phyloP scores from a whole-genome alignment of 2,113 vertebrate species.

The Plestiodon gilberti region DNA sequence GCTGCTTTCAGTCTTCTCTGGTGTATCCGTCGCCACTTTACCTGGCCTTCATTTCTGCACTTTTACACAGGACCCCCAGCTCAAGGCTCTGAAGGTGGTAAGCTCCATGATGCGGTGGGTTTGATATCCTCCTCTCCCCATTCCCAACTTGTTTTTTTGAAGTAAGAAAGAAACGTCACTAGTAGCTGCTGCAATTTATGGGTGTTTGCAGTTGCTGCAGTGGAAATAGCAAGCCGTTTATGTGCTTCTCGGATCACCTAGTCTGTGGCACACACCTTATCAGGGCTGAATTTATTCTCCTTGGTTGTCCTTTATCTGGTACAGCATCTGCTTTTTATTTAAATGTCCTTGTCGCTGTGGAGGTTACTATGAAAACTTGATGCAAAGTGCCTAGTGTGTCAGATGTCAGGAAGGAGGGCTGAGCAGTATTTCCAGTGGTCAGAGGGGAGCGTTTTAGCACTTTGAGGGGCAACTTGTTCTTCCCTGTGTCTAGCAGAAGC shows the following conservation, averaged over 20 bases:
- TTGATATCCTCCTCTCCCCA: not conserved
- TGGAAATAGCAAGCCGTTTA: accelerated
- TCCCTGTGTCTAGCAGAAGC: not conserved
- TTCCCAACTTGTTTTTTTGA: accelerated
- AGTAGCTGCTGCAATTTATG: not conserved
- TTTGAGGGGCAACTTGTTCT: not conserved
- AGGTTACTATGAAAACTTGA: not conserved
- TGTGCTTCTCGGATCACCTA: not conserved
- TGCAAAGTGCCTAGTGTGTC: not conserved
- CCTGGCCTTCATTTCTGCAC: constrained; percentile 7
- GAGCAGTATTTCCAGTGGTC: not conserved
- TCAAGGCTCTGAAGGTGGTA: not conserved
- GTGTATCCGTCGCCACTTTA: not conserved
- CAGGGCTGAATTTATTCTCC: not conserved
- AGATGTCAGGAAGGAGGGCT: not conserved
- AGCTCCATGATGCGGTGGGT: not conserved
- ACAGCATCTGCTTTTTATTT: not conserved
- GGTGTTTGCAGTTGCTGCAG: accelerated
- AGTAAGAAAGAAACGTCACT: not conserved
- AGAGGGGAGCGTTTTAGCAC: not conserved
- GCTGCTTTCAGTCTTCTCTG: constrained; percentile 34
- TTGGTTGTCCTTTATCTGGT: not conserved
- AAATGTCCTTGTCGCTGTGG: not conserved
- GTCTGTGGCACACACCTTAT: not conserved
- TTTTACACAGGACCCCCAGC: constrained; percentile 23